Percentiles rank a stretch among this genome's conserved stretches.
phyloP scores from a whole-genome alignment of 2,888 invertebrate genomes.

The Cerastoderma edule region DNA sequence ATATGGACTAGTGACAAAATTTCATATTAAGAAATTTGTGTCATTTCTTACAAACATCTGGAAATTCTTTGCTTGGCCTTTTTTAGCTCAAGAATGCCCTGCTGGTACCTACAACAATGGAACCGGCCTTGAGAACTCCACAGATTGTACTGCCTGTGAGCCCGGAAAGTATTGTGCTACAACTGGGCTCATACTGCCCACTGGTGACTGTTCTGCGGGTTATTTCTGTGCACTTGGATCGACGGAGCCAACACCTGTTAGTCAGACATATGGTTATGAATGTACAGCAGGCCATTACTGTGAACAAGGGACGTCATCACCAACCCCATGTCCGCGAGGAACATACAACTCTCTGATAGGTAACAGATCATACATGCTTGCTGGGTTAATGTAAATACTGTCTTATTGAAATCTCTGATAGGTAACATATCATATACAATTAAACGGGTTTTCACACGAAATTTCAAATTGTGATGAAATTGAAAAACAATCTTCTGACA shows the following conservation, averaged over 20 bases:
- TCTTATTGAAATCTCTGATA: too few species aligned
- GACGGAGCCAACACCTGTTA: constrained; percentile 68
- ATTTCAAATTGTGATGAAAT: too few species aligned
- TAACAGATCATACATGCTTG: constrained; percentile 44
- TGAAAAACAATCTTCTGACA: too few species aligned
- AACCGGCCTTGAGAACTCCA: constrained; percentile 73
- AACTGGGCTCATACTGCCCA: constrained; percentile 70
- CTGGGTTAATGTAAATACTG: too few species aligned
- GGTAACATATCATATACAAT: too few species aligned
- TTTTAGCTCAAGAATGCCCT: constrained; percentile 74
- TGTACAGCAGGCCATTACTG: constrained; percentile 81
- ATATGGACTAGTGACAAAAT: neutral
- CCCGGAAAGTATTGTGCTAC: constrained; percentile 78
- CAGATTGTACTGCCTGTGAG: constrained; percentile 78
- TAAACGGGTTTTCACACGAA: too few species aligned
- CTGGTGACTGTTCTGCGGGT: constrained; percentile 75
- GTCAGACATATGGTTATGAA: constrained; percentile 74
- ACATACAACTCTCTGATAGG: constrained; percentile 77
- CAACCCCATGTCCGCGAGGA: constrained; percentile 77
- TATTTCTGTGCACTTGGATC: constrained; percentile 78
- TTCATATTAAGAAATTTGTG: neutral
- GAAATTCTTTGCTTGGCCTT: too few species aligned
- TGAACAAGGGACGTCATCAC: constrained; percentile 74
- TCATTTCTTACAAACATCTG: too few species aligned
- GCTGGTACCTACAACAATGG: constrained; percentile 78